Base-by-base conservation (phyloP, 2,113 vertebrate species). In the Lontra canadensis region DNA sequence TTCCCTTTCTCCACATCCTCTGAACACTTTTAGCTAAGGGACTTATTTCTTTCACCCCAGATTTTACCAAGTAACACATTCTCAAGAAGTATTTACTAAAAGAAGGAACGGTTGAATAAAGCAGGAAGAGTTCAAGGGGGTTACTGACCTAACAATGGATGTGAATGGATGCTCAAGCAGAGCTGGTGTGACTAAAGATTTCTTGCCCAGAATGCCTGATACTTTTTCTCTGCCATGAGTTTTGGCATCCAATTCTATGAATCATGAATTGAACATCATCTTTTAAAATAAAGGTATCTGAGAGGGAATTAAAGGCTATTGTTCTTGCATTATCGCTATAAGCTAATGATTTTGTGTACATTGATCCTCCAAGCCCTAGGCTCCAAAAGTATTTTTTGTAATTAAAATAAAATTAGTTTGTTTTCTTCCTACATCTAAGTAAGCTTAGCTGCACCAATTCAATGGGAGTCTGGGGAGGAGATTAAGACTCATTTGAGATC, bases 371-470 rank as follows among this genome's bases (percentile, higher is more conserved):
- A 88, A 47, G 5, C 31, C 52, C 39, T 59, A 63, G 8, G 47
- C 4, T 85, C 8, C 15, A 89, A 42, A 25, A 71, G 2, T 17
- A 89, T 42, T 90, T 57, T 10, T 74, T 92, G 44, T 79, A 69
- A 65, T 73, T 85, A 63, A 82, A 92, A 78, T 42, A 44, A 92
- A 94, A 90, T 81, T 49, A 25, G 25, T 73, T 94, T 91, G 6
- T 84, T 92, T 91, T 93, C 11, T 49, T 71, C 31, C 12, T 34
- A 63, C 1, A 49, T 13, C 12, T 81, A 52, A 87, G 6, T 67
- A 79, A 92, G 29, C 2, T 55, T 65, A 52, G 47, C 34, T 8
- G 13, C 26, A 42, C 18, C n/a, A 49, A 4, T 26, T 49, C 14
- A 96, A 25, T 67, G 3, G 1, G 23, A 63, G 7, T 76, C n/a